Percentiles rank a stretch among this genome's conserved stretches.
phyloP scores from a whole-genome alignment of 2,113 vertebrate genomes.

The Stigmatopora argus region DNA sequence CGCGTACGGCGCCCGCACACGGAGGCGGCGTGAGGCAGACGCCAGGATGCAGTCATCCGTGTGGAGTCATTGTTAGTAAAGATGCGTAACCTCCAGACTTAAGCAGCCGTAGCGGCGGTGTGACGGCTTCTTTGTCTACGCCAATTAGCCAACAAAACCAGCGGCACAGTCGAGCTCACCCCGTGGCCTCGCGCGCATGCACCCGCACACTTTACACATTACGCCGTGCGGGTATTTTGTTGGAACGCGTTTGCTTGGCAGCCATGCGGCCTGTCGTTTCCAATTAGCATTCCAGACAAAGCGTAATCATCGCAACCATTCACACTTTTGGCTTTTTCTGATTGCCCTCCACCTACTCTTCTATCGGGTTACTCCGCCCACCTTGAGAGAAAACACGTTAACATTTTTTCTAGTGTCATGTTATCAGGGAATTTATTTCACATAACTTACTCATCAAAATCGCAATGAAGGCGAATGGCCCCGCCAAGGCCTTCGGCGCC shows the following conservation, averaged over 20 bases:
- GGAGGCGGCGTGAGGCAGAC: slow-evolving; percentile 39
- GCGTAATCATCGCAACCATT: slow-evolving; percentile 44
- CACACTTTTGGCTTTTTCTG: slow-evolving; percentile 38
- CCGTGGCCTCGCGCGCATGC: slow-evolving; percentile 44
- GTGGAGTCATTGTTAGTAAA: slow-evolving; percentile 64
- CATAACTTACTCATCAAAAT: slow-evolving; percentile 95
- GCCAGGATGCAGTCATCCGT: slow-evolving; percentile 57
- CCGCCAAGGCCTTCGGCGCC: slow-evolving; percentile 89
- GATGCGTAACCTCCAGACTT: slow-evolving; percentile 64
- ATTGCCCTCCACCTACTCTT: slow-evolving; percentile 55
- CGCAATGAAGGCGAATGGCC: slow-evolving; percentile 98
- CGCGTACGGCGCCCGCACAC: slow-evolving; percentile 12
- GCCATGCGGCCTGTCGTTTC: slow-evolving; percentile 10
- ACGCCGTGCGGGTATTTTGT: slow-evolving; percentile 17
- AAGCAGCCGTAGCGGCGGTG: slow-evolving; percentile 61
- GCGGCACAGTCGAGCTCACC: slow-evolving; percentile 31
- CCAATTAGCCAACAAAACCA: slow-evolving; percentile 65
- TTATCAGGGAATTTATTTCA: slow-evolving; percentile 95
- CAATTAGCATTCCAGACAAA: slow-evolving; percentile 11
- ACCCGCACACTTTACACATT: slow-evolving; percentile 20
- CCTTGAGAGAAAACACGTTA: slow-evolving; percentile 14
- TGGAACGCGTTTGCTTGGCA: slow-evolving; percentile 18
- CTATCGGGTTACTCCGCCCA: slow-evolving; percentile 53
- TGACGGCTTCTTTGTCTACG: slow-evolving; percentile 65
- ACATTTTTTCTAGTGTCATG: slow-evolving; percentile 79